Conservation (phyloP, 2,113 vertebrate species). For the Tychaedon coryphoeus region DNA sequence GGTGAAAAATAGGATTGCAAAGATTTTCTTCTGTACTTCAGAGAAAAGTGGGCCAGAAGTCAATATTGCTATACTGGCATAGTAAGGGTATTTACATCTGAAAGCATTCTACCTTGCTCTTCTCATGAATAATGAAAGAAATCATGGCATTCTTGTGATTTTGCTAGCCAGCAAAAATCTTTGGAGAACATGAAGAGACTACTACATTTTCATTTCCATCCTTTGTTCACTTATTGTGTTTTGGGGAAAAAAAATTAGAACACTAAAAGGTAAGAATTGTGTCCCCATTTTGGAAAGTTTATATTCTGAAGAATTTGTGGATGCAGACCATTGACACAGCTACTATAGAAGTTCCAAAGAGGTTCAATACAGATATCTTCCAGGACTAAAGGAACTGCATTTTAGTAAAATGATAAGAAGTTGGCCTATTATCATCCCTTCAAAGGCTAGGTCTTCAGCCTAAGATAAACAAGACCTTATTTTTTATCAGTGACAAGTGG, state of each 20-base stretch:
- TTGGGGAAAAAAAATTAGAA: neutral
- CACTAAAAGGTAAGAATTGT: neutral
- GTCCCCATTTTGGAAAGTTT: neutral
- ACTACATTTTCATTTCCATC: neutral
- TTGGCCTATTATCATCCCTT: neutral
- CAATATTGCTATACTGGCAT: slow-evolving; percentile 1
- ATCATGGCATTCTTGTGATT: neutral
- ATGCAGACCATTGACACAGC: neutral
- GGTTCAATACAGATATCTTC: neutral
- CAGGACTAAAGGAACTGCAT: neutral
- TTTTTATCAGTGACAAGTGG: neutral
- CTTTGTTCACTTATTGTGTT: neutral
- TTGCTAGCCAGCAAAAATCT: slow-evolving; percentile 7
- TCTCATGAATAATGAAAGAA: slow-evolving; percentile 48
- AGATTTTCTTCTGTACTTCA: slow-evolving; percentile 26
- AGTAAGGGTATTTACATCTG: slow-evolving; percentile 52
- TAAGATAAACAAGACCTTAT: neutral
- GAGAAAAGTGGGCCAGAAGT: neutral
- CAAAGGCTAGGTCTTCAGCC: neutral
- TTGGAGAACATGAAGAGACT: neutral
- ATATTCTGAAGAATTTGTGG: neutral
- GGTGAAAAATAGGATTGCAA: slow-evolving; percentile 7
- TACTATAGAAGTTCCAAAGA: neutral
- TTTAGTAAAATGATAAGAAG: neutral
- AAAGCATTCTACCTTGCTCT: slow-evolving; percentile 30